Evolutionary conservation across 1,140 invertebrate species (phyloP), one percentile per base, ranked within the genome.

Genomic region (Leucophenga varia): DNA sequence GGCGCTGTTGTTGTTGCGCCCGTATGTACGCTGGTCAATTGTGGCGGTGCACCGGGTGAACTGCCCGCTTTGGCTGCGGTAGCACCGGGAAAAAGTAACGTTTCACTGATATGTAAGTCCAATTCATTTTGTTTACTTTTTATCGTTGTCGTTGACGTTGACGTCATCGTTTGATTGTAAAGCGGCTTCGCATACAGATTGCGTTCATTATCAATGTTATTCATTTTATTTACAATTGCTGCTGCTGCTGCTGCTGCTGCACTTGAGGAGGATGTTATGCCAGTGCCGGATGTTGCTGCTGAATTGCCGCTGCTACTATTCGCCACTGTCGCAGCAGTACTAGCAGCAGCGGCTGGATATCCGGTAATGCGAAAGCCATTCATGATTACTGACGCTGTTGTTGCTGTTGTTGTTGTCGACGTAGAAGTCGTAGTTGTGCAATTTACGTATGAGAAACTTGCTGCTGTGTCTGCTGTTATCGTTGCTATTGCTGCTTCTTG

Each of bases 331-430:
- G 63, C 59, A 61, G 51, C 10, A 4, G 42, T 41, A 14, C 36
- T 20, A 21, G 14, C 35, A n/a, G 67, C 64, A 21, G 60, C 69
- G 19, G 69, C 64, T 34, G 69, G 69, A 47, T 72, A 72, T 25
- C 69, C 69, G 5, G 69, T 69, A 21, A 72, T 72, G 18, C 69
- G 69, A 47, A 72, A 72, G 44, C 69, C 69, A 69, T 71, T 71
- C 67, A 71, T 71, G 34, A 18, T 60, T 49, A 36, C 16, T 28
- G 17, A 37, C 35, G 36, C 19, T 50, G 39, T 21, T 39, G 49
- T 10, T 42, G 43, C 9, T 45, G 50, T 9, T 51, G 57, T 2
- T 56, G 56, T 18, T 55, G 49, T 3, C 25, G 51, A n/a, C n/a
- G n/a, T n/a, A n/a, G n/a, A n/a, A n/a, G n/a, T n/a, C n/a, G n/a